These are phyloP conservation scores for Glaucomys volans DNA, from an alignment of 2,113 vertebrate genomes.

Conservation along the genomic window DNA sequence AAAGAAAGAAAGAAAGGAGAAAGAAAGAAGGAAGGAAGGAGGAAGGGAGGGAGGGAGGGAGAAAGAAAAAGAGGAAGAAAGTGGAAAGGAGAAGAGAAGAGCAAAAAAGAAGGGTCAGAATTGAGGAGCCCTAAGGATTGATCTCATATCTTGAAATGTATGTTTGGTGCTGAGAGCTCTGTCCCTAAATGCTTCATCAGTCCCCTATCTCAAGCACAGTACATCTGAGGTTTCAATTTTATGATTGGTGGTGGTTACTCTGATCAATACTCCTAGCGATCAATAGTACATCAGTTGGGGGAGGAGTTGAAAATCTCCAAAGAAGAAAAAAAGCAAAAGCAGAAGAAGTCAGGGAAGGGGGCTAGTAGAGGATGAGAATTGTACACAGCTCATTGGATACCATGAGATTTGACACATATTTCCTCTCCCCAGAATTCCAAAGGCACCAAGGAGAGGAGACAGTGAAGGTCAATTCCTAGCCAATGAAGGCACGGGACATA, in stretches of 20 bases:
- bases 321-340: background rate
- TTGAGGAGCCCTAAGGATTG: background rate
- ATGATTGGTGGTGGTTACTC: background rate
- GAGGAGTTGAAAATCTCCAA: slow-evolving; percentile 65
- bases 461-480: background rate
- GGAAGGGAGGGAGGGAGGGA: no score
- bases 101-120: background rate
- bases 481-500: background rate
- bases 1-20: no score
- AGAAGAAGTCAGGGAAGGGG: background rate
- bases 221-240: slow-evolving; percentile 3
- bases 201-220: background rate
- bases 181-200: background rate
- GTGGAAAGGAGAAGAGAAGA: no score
- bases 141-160: background rate
- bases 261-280: slow-evolving; percentile 25
- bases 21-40: no score
- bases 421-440: slow-evolving; percentile 57
- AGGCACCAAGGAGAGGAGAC: background rate
- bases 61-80: no score
- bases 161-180: background rate
- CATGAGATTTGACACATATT: background rate
- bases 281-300: slow-evolving; percentile 52
- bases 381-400: background rate
- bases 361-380: slow-evolving; percentile 23